Evolutionary conservation across 37 sponge, comb jelly and placozoan species (phyloP), one percentile per base, ranked within the genome.

Genomic region (Oopsacas minuta): DNA sequence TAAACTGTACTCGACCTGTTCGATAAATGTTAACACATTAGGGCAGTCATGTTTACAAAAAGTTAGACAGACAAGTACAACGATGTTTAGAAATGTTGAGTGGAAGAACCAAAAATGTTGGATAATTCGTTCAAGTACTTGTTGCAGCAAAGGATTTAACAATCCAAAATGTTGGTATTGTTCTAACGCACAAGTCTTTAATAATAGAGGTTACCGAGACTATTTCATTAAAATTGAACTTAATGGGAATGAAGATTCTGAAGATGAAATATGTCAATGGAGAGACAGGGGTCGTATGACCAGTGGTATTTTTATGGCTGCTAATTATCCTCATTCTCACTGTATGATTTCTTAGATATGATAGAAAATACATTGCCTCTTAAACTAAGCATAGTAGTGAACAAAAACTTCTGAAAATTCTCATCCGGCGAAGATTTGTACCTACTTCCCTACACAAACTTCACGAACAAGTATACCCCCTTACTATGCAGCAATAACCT

Each of bases 381-480:
- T 12, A 61, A 61, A 61, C 75, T 61, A 5, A 12, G 75, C 7
- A 61, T 25, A 61, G 75, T 61, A 61, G 75, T 12, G 75, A 12
- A 61, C 75, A 61, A 12, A 61, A 61, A 61, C 75, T n/a, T 61
- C 75, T 61, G 75, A 61, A 61, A 61, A 61, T 61, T 61, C 75
- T 61, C 75, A 61, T 61, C 75, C 75, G 28, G 75, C 30, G 75
- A 61, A 61, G 75, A 32, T 61, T 61, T 61, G 75, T 32, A 61
- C 22, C 75, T 61, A 61, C 75, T 61, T 61, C 75, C 75, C 75
- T 61, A 61, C 75, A 61, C 75, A 61, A 61, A 61, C 75, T 61
- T 61, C 17, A n/a, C 75, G 75, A 61, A 61, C 75, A 61, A 61
- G 75, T 61, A 12, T 61, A 46, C 51, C 51, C 51, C 51, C 51